Percentiles rank a stretch among this genome's conserved stretches.
Conservation (phyloP, 2,113 vertebrate genomes). For the Meriones unguiculatus region DNA sequence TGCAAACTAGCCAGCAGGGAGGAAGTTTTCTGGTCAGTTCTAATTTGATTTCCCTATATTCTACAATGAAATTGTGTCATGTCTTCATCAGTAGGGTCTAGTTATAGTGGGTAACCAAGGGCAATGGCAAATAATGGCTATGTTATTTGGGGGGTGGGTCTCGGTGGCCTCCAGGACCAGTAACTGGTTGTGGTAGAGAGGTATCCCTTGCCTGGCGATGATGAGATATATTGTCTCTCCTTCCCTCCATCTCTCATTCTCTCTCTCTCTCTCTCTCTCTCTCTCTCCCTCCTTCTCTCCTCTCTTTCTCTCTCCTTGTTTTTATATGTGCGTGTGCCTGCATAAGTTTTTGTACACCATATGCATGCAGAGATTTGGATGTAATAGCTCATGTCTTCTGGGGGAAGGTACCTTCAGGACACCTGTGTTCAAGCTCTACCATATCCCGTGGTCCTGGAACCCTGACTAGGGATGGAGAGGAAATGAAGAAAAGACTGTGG, state of each 20-base stretch:
- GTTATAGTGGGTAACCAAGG: background rate
- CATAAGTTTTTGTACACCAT: background rate
- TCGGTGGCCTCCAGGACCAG: background rate
- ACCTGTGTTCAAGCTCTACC: background rate
- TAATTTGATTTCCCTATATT: background rate
- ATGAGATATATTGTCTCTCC: background rate
- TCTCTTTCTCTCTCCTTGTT: background rate
- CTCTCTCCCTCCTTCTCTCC: too few species aligned
- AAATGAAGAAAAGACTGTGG: background rate
- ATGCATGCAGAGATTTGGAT: background rate
- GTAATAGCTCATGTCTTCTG: background rate
- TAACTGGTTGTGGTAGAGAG: background rate
- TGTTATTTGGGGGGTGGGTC: background rate
- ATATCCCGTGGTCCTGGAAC: background rate
- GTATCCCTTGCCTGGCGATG: background rate
- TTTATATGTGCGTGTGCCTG: too few species aligned
- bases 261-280: background rate
- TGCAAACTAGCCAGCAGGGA: background rate
- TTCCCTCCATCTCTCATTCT: background rate
- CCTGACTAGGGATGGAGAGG: background rate
- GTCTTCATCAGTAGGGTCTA: background rate
- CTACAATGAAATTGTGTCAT: background rate
- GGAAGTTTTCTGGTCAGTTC: background rate
- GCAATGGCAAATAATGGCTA: background rate
- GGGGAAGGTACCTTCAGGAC: background rate